phyloP scores from a whole-genome alignment of 2,888 invertebrate genomes.

The Stenodera caucasica region DNA sequence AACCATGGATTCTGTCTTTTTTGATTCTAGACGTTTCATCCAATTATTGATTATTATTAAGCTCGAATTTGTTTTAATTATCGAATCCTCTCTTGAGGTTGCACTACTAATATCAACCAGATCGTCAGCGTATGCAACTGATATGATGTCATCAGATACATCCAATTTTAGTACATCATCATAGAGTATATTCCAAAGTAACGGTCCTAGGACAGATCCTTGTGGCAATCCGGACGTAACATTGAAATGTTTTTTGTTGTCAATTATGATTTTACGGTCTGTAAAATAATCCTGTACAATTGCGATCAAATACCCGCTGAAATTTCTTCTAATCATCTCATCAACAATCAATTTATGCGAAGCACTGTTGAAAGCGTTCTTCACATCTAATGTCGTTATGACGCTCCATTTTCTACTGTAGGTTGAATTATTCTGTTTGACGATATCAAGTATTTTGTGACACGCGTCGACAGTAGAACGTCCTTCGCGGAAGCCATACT shows the following conservation, averaged over 20 bases:
- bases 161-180: slow-evolving; percentile 1
- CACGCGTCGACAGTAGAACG: not conserved
- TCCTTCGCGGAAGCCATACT: not conserved
- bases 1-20: not conserved
- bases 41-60: not conserved
- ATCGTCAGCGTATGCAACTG: slow-evolving; percentile 10
- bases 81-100: not conserved
- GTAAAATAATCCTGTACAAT: not conserved
- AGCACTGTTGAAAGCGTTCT: not conserved
- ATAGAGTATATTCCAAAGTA: slow-evolving; percentile 11
- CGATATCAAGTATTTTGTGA: not conserved
- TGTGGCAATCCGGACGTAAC: not conserved
- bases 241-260: not conserved
- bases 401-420: not conserved
- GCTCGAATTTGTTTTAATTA: not conserved
- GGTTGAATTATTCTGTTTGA: not conserved
- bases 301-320: not conserved
- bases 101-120: not conserved
- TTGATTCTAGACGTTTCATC: not conserved
- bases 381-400: not conserved
- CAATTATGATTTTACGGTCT: not conserved
- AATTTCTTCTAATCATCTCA: not conserved
- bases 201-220: not conserved
- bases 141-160: not conserved
- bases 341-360: not conserved